Evolutionary conservation across 2,113 vertebrate genomes (phyloP).

Genomic region (Notarius quadriscutis): DNA sequence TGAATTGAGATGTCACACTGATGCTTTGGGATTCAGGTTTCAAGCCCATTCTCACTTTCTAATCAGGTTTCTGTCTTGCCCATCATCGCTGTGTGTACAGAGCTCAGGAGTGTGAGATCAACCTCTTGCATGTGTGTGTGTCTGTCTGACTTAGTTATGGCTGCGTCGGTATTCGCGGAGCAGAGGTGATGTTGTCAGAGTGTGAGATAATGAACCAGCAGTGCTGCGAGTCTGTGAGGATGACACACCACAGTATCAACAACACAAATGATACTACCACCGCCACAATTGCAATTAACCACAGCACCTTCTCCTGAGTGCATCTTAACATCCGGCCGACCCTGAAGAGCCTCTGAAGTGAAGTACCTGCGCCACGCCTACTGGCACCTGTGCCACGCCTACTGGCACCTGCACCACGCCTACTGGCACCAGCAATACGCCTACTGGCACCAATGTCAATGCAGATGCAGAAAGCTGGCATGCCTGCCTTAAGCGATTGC

Average conservation of each 20-base stretch:
- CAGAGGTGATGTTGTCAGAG: background rate
- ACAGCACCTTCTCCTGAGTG: constrained; percentile 76
- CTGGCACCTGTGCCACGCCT: background rate
- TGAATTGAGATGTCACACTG: background rate
- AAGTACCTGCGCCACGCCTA: constrained; percentile 57
- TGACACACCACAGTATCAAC: constrained; percentile 72
- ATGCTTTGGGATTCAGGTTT: background rate
- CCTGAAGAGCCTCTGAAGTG: rapidly evolving
- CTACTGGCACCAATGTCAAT: constrained; percentile 82
- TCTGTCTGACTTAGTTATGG: background rate
- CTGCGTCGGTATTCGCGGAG: background rate
- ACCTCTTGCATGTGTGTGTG: background rate
- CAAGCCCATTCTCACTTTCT: background rate
- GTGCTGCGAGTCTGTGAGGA: too few species aligned
- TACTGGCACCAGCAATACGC: constrained; percentile 72
- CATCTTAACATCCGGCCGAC: constrained; percentile 65
- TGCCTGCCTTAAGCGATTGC: constrained; percentile 31
- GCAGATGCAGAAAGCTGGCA: constrained; percentile 73
- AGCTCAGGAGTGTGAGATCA: background rate
- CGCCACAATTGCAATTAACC: constrained; percentile 77
- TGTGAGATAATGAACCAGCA: too few species aligned
- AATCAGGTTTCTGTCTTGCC: background rate
- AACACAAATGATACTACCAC: constrained; percentile 81
- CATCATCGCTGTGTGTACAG: background rate
- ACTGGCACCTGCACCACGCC: constrained; percentile 60